These are phyloP conservation scores for Tetragonisca angustula DNA, from an alignment of 2,888 invertebrate species.

Conservation along the genomic window DNA sequence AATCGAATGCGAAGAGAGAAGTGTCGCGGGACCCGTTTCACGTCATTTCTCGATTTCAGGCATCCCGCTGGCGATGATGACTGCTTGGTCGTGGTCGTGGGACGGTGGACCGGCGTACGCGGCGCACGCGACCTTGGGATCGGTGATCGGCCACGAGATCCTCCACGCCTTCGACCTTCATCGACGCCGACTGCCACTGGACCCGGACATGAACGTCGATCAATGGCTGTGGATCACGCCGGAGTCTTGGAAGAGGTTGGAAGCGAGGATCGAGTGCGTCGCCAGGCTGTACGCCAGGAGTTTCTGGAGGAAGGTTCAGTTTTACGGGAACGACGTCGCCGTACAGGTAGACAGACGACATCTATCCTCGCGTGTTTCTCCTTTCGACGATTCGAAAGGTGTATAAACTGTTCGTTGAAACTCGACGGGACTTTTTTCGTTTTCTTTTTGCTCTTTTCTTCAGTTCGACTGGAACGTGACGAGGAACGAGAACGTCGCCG, in stretches of 20 bases:
- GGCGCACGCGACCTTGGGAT: conserved; percentile 84
- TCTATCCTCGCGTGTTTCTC: background rate
- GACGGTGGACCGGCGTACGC: conserved; percentile 84
- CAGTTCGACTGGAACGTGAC: conserved; percentile 86
- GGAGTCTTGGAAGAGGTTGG: conserved; percentile 82
- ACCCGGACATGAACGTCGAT: conserved; percentile 78
- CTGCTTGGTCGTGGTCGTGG: conserved; percentile 84
- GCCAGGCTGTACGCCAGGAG: conserved; percentile 83
- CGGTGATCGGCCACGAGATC: conserved; percentile 85
- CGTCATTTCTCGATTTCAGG: conserved; percentile 73
- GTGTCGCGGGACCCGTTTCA: background rate
- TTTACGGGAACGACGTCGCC: conserved; percentile 83
- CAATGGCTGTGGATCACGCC: conserved; percentile 83
- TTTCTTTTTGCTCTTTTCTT: background rate
- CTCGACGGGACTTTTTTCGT: background rate
- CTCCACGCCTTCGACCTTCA: conserved; percentile 85
- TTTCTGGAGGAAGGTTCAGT: conserved; percentile 83
- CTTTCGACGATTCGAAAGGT: background rate
- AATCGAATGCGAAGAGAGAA: no score
- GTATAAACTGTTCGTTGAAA: background rate
- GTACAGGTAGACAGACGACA: conserved; percentile 81
- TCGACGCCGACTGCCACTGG: conserved; percentile 77
- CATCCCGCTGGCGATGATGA: conserved; percentile 85
- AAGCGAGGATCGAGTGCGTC: conserved; percentile 84
- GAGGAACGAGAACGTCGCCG: conserved; percentile 85